These are phyloP conservation scores for Camponotus fellah DNA, from an alignment of 2,888 invertebrate genomes.

Conservation along the genomic window DNA sequence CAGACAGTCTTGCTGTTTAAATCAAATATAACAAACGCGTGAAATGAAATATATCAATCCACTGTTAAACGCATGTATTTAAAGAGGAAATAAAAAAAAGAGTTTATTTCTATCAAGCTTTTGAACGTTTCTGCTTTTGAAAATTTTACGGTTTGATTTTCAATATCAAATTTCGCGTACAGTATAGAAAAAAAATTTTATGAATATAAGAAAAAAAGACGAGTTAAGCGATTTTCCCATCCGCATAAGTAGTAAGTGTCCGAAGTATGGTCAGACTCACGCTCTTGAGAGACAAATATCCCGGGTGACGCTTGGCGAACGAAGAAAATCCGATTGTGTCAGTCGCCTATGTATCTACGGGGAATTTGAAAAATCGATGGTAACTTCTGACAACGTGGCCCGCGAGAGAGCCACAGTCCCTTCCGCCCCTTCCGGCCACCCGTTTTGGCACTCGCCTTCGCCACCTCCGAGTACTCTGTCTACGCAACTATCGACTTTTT, in stretches of 20 bases:
- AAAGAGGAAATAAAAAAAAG: background rate
- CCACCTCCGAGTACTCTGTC: conserved; percentile 49
- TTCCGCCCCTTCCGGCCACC: conserved; percentile 14
- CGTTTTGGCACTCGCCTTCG: conserved; percentile 52
- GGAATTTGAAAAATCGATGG: conserved; percentile 69
- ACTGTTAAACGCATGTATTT: background rate
- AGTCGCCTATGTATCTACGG: conserved; percentile 54
- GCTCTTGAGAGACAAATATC: conserved; percentile 59
- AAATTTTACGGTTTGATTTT: background rate
- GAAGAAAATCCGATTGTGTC: conserved; percentile 61
- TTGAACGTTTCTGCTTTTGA: background rate
- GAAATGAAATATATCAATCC: background rate
- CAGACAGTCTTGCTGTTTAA: background rate
- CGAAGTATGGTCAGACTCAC: conserved; percentile 29
- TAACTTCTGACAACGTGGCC: conserved; percentile 49
- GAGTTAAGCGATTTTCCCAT: background rate
- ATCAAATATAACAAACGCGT: background rate
- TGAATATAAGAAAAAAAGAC: conserved; percentile 4
- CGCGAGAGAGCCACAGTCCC: conserved; percentile 40
- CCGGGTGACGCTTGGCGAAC: conserved; percentile 53
- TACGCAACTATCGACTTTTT: conserved; percentile 66
- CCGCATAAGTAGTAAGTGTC: conserved; percentile 41
- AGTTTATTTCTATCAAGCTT: background rate
- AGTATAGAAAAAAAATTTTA: background rate
- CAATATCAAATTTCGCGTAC: background rate